phyloP scores from a whole-genome alignment of 2,888 invertebrate species.

The Microctonus brassicae region DNA sequence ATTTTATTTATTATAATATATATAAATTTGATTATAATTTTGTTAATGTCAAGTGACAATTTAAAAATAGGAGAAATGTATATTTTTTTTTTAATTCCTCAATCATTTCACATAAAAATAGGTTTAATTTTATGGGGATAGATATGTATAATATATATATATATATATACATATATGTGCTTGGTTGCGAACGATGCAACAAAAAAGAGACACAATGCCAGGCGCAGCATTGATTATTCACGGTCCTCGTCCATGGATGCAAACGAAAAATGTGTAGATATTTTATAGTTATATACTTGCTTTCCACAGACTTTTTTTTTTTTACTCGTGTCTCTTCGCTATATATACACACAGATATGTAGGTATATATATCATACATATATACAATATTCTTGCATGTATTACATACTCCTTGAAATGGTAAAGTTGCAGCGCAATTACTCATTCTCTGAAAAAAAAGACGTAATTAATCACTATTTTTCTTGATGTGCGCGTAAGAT shows the following conservation, averaged over 20 bases:
- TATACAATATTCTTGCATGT: no score
- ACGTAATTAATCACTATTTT: constrained; percentile 62
- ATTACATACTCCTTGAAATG: background rate
- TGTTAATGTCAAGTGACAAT: no score
- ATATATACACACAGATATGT: background rate
- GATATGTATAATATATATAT: no score
- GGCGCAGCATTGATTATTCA: constrained; percentile 66
- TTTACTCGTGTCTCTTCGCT: background rate
- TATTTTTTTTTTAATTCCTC: background rate
- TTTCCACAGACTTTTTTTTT: constrained; percentile 16
- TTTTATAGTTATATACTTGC: background rate
- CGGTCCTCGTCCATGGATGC: constrained; percentile 50
- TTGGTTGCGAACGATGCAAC: constrained; percentile 59
- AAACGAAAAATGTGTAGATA: constrained; percentile 17
- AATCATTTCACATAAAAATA: no score
- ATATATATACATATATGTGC: no score
- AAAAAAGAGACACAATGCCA: constrained; percentile 67
- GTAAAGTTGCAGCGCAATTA: constrained; percentile 7
- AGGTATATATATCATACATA: background rate
- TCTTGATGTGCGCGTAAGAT: constrained; percentile 19
- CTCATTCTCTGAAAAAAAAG: constrained; percentile 53
- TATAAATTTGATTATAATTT: no score
- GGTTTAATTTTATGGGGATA: no score
- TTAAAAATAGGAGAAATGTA: no score
- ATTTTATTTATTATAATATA: no score